These are phyloP conservation scores for Bombylius discolor DNA, from an alignment of 2,888 invertebrate species.

Conservation along the genomic window DNA sequence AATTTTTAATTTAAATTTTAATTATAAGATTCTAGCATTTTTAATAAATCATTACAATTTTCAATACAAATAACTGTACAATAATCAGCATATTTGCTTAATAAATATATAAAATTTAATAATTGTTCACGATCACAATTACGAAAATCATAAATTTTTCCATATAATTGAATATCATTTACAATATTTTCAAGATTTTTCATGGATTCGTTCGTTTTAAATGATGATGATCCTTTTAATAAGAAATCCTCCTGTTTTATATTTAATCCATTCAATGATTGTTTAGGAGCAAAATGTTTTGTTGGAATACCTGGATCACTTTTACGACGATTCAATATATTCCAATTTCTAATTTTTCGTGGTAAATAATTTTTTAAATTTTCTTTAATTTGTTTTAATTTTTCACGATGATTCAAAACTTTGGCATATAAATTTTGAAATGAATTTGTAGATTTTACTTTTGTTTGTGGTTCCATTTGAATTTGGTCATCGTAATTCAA, in stretches of 20 bases:
- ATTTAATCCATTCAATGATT: too few relatives aligned
- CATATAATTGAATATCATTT: constrained; percentile 22
- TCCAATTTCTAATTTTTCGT: not conserved
- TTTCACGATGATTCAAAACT: not conserved
- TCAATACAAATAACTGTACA: constrained; percentile 25
- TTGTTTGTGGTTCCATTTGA: not conserved
- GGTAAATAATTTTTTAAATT: not conserved
- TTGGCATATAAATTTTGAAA: not conserved
- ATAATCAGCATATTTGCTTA: constrained; percentile 26
- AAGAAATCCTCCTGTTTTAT: too few relatives aligned
- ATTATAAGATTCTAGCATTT: constrained; percentile 15
- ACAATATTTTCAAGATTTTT: constrained; percentile 19
- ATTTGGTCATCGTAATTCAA: not conserved
- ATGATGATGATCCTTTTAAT: too few relatives aligned
- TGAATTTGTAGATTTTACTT: too few relatives aligned
- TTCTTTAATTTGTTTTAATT: not conserved
- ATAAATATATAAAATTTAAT: constrained; percentile 26
- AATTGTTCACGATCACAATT: constrained; percentile 23
- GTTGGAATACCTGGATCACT: constrained; percentile 12
- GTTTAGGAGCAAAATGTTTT: constrained; percentile 3
- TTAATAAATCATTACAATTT: constrained; percentile 25
- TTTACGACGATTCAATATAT: not conserved
- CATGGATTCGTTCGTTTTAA: too few relatives aligned
- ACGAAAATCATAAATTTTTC: constrained; percentile 20
- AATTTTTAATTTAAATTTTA: not conserved